phyloP scores from a whole-genome alignment of 2,888 invertebrate species.

The Homarus gammarus region DNA sequence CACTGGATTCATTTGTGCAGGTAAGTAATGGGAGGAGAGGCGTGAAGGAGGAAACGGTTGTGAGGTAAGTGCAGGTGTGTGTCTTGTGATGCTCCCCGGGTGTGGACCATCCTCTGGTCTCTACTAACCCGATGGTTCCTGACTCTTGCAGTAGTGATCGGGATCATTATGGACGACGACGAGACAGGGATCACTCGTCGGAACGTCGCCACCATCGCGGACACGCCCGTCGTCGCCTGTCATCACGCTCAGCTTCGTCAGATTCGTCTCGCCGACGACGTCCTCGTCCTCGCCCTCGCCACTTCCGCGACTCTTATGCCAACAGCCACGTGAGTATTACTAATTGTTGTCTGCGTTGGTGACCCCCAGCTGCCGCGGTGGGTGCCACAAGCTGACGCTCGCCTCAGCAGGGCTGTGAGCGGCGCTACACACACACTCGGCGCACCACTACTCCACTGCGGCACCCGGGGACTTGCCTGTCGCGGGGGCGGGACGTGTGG shows the following conservation, averaged over 20 bases:
- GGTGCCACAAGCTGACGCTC: conserved; percentile 23
- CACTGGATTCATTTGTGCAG: not conserved
- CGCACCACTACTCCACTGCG: conserved; percentile 17
- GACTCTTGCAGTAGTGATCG: conserved; percentile 66
- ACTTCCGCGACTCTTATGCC: conserved; percentile 72
- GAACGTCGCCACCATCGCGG: conserved; percentile 65
- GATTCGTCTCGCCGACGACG: conserved; percentile 73
- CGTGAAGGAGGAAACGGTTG: no score
- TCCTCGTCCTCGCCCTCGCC: conserved; percentile 67
- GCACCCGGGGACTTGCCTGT: conserved; percentile 50
- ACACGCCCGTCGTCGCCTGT: conserved; percentile 64
- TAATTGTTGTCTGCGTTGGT: conserved; percentile 38
- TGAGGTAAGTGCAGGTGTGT: conserved; percentile 31
- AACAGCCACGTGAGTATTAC: conserved; percentile 71
- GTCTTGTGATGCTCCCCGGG: conserved; percentile 36
- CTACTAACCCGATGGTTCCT: conserved; percentile 28
- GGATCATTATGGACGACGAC: conserved; percentile 68
- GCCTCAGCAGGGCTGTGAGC: conserved; percentile 1
- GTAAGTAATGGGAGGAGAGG: not conserved
- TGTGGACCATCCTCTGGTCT: conserved; percentile 10
- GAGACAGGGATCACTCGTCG: conserved; percentile 58
- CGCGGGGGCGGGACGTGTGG: conserved; percentile 49
- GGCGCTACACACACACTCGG: not conserved
- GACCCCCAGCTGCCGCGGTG: conserved; percentile 47
- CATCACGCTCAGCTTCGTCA: conserved; percentile 58